Base-by-base conservation (phyloP, 2,888 invertebrate species). In the Scrobipalpa costella region DNA sequence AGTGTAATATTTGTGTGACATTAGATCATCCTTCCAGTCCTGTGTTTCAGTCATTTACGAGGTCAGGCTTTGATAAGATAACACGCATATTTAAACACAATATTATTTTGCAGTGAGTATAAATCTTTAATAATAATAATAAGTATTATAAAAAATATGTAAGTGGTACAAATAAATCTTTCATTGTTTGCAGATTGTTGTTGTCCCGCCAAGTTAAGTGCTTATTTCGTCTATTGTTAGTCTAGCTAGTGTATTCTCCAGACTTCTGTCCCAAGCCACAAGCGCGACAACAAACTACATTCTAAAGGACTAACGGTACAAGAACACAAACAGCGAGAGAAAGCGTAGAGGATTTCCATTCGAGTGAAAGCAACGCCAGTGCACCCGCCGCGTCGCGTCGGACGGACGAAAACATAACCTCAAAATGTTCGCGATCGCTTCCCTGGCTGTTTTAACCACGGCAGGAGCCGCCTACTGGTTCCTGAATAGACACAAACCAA, bases 401-500 rank as follows among this genome's bases (percentile, higher is more conserved):
- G 71, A 77, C 83, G 81, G 83, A 79, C 85, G 77, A 76, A 68
- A 77, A 75, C 74, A 83, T 83, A 84, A 88, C 85, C 85, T 83
- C 76, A 77, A 83, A 81, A 88, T 88, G 88, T 71, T 84, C 66
- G 79, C 76, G 57, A 77, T 87, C 65, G 76, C 76, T 49, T 81
- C 87, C 62, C 78, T 80, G n/a, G 74, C 80, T 52, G 70, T 83
- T 62, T 61, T 84, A 17, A 78, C 83, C 57, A 71, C 82, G 15
- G 84, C 83, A 8, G 81, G 81, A 11, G 81, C 83, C 7, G 68
- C 86, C 62, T 87, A 90, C 70, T 89, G 89, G 88, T 90, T 84
- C 74, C 77, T 92, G 55, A 90, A 92, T 74, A 88, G 93, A 57
- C 92, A 93, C 66, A 93, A 93, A 76, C 89, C 92, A 1, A 67